Conservation (phyloP, 53 echinoderm and acorn worm species). For the Patiria pectinifera region DNA sequence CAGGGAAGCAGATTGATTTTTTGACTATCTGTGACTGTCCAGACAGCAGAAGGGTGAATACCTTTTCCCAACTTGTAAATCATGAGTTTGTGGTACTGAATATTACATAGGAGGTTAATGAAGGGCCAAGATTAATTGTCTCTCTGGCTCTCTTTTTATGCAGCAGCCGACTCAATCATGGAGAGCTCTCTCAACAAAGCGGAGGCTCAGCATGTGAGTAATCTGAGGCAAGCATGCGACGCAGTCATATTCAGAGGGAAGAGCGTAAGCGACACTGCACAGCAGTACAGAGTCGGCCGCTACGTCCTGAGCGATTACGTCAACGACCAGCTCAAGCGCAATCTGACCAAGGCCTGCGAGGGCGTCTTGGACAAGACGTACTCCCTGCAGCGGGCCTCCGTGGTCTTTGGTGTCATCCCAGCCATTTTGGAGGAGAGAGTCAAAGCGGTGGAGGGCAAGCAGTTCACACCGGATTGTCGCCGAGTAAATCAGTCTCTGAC, state of each 20-base stretch:
- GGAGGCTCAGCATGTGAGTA: constrained; percentile 4
- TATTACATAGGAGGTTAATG: not conserved
- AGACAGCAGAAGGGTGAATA: too few relatives aligned
- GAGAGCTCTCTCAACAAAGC: constrained; percentile 26
- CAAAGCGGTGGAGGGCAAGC: not conserved
- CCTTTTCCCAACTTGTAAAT: too few relatives aligned
- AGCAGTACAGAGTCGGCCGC: constrained; percentile 29
- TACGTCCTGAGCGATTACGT: constrained; percentile 41
- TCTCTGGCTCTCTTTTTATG: not conserved
- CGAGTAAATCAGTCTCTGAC: not conserved
- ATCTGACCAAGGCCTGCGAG: constrained; percentile 30
- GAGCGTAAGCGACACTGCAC: constrained; percentile 23
- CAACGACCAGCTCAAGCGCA: constrained; percentile 31
- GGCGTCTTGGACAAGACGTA: constrained; percentile 19
- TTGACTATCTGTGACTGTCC: too few relatives aligned
- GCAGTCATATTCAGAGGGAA: constrained; percentile 16
- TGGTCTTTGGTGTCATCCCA: not conserved
- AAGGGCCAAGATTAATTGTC: not conserved
- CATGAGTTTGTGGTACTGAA: too few relatives aligned
- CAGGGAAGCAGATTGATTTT: too few relatives aligned
- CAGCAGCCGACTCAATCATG: constrained; percentile 25
- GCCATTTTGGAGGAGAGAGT: constrained; percentile 7
- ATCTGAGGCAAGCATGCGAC: constrained; percentile 33
- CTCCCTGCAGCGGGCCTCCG: not conserved
- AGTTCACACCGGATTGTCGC: not conserved